A percentile compares a stretch with the other conserved stretches of the same genome.
Conservation (phyloP, 2,888 invertebrate genomes). For the Allolobophora icterica region DNA sequence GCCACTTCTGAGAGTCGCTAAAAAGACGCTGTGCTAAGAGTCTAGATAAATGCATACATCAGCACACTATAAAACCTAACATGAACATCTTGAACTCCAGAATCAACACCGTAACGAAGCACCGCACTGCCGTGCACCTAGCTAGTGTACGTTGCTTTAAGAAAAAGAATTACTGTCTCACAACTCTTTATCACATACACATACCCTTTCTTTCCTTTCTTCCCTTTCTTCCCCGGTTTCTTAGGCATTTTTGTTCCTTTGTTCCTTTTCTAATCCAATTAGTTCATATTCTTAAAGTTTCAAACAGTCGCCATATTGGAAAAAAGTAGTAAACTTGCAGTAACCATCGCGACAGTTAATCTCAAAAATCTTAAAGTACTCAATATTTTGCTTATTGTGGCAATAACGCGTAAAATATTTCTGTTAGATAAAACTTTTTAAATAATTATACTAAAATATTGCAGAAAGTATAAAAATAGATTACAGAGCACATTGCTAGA, state of each 20-base stretch:
- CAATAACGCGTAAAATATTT: not conserved
- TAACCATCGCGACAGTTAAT: constrained; percentile 10
- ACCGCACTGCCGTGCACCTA: not conserved
- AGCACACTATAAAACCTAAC: too few relatives aligned
- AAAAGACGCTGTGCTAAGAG: too few relatives aligned
- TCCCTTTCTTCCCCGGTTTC: constrained; percentile 1
- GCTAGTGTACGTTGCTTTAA: not conserved
- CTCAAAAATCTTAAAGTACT: not conserved
- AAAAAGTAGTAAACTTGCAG: constrained; percentile 9
- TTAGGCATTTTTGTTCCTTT: constrained; percentile 13
- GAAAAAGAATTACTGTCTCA: not conserved
- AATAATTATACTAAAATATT: not conserved
- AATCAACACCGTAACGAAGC: not conserved
- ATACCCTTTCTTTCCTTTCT: constrained; percentile 26
- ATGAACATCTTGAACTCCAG: not conserved
- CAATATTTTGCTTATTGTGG: too few relatives aligned
- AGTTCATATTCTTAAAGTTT: not conserved
- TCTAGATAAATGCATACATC: too few relatives aligned
- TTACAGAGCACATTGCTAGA: too few relatives aligned
- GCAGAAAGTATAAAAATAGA: not conserved
- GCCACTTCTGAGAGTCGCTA: too few relatives aligned
- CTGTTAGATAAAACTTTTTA: not conserved
- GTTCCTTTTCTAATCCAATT: not conserved
- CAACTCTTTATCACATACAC: not conserved
- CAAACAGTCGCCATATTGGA: not conserved